Base-by-base conservation (phyloP, 2,888 invertebrate genomes). In the Andrena hattorfiana region DNA sequence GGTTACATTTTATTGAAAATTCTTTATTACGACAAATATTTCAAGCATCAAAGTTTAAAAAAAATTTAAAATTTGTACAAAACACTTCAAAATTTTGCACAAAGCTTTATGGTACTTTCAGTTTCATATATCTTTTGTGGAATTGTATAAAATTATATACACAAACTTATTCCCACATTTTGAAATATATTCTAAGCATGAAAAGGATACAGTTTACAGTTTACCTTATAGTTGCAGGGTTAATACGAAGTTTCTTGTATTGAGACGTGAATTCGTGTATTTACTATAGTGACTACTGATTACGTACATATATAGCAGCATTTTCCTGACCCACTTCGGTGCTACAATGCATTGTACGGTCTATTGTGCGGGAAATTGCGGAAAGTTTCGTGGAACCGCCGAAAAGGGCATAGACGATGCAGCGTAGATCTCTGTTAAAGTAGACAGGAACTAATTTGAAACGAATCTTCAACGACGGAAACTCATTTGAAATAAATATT, bases 391-490 rank as follows among this genome's bases (percentile, higher is more conserved):
- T 59, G 60, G 71, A 66, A 73, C 64, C 68, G 35, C 69, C 81
- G 63, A 83, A 83, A 82, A 77, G 82, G 72, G 82, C 51, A 23
- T 67, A 67, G 63, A 66, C 76, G 77, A 48, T 28, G 75, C 63
- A 26, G 20, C 63, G 76, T 77, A 82, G 73, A 79, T 82, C 74
- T 71, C 70, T 54, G 66, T 86, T 87, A 69, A 66, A 69, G 76
- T 74, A 67, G 68, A 66, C 76, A 63, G 87, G 78, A 84, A 86
- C 86, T 87, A 86, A 86, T 86, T 87, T 77, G 78, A 79, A 82
- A 87, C 87, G 79, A 86, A 87, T 87, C 86, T 79, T 87, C 67
- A 69, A 68, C 26, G 64, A 64, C 28, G 66, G 81, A 48, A 72
- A 77, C 71, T 87, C 82, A 56, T 87, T 84, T 77, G 68, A 51